Conservation (phyloP, 2,113 vertebrate species). For the Mus musculus region DNA sequence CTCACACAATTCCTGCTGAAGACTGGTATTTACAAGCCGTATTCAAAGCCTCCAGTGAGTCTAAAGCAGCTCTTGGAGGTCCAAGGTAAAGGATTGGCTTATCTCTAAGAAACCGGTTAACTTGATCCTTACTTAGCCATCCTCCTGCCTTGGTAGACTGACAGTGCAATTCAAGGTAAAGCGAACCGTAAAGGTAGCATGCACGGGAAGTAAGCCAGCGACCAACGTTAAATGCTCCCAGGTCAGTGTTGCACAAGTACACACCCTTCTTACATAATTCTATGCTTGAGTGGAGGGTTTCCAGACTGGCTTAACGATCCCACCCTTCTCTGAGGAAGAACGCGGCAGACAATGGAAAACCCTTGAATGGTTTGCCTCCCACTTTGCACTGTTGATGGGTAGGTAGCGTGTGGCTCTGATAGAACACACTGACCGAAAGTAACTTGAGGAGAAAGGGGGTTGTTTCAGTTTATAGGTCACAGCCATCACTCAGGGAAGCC, state of each 20-base stretch:
- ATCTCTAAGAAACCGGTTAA: background rate
- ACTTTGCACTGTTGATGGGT: background rate
- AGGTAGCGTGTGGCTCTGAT: background rate
- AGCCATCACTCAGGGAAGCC: background rate
- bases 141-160: background rate
- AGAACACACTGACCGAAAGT: background rate
- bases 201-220: constrained; percentile 49
- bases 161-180: background rate
- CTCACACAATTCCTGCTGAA: background rate
- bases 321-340: constrained; percentile 44
- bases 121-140: background rate
- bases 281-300: constrained; percentile 42
- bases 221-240: constrained; percentile 54
- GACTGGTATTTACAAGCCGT: background rate
- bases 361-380: constrained; percentile 5
- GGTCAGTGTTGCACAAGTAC: constrained; percentile 63
- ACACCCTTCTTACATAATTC: constrained; percentile 41
- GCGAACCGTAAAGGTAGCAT: constrained; percentile 60
- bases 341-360: constrained; percentile 40
- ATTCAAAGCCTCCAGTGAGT: background rate
- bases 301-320: background rate
- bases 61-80: background rate
- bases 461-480: background rate
- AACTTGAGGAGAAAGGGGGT: background rate
- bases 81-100: too few relatives aligned